Evolutionary conservation across 1,140 invertebrate species (phyloP).

Genomic region (Melanaphis sacchari): DNA sequence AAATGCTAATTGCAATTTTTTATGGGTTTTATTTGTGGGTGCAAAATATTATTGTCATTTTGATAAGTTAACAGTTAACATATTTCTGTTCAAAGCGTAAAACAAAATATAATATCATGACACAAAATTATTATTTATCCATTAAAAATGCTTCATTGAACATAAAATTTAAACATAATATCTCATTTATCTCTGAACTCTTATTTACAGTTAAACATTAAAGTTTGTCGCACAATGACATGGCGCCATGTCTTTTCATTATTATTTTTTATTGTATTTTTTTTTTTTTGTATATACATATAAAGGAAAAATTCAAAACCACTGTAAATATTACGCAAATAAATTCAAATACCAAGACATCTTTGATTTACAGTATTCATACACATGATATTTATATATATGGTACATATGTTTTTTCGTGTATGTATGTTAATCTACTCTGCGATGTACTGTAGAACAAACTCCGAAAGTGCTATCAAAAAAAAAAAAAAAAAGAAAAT

Average conservation of each 20-base stretch:
- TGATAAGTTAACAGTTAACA: neutral
- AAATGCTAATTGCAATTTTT: neutral
- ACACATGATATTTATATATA: neutral
- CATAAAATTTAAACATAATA: neutral
- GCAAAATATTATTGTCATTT: neutral
- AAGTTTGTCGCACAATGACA: neutral
- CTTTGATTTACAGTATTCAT: neutral
- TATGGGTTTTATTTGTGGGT: neutral
- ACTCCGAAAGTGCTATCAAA: neutral
- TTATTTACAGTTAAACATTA: neutral
- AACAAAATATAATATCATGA: neutral
- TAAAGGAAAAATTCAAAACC: neutral
- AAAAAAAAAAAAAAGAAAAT: neutral
- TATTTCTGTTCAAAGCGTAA: neutral
- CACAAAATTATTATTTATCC: neutral
- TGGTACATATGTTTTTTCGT: neutral
- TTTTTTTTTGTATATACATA: neutral
- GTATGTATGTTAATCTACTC: neutral
- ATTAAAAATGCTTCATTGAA: neutral
- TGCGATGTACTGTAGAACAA: neutral
- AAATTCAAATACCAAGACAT: neutral
- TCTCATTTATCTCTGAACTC: neutral
- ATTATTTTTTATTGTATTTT: neutral
- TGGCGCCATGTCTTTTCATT: neutral
- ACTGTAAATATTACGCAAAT: neutral